Conservation (phyloP, 2,888 invertebrate species). For the Hirtodrosophila confusa region DNA sequence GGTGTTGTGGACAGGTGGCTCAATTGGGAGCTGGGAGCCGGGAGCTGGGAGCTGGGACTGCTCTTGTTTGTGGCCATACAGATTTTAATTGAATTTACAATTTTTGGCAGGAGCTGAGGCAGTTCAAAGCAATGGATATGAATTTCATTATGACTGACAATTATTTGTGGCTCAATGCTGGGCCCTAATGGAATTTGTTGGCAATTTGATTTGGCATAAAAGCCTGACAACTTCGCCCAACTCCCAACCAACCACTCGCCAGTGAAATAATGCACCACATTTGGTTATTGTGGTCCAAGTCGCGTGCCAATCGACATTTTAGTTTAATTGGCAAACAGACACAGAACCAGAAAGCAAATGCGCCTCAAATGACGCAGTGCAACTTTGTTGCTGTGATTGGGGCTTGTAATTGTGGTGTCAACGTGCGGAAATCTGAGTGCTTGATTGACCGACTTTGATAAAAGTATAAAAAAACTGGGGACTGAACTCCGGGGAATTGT, state of each 20-base stretch:
- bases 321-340: constrained; percentile 62
- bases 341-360: constrained; percentile 15
- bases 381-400: constrained; percentile 41
- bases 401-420: constrained; percentile 56
- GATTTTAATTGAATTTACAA: constrained; percentile 74
- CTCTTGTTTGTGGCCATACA: constrained; percentile 17
- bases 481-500: constrained; percentile 15
- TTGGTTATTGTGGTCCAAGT: constrained; percentile 15
- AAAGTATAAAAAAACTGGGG: constrained; percentile 3
- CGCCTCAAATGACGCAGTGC: constrained; percentile 65
- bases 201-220: constrained; percentile 57
- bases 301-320: constrained; percentile 70
- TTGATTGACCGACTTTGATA: constrained; percentile 39
- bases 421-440: constrained; percentile 34
- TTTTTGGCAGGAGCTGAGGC: constrained; percentile 29
- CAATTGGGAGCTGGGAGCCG: too few relatives aligned
- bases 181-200: constrained; percentile 59
- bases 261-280: neutral
- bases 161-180: constrained; percentile 41
- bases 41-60: too few relatives aligned
- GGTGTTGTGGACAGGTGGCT: too few relatives aligned
- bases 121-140: constrained; percentile 40
- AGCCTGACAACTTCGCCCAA: constrained; percentile 22
- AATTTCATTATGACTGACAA: constrained; percentile 56
- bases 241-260: neutral